These are phyloP conservation scores for Adela reaumurella DNA, from an alignment of 2,888 invertebrate species.

Conservation along the genomic window DNA sequence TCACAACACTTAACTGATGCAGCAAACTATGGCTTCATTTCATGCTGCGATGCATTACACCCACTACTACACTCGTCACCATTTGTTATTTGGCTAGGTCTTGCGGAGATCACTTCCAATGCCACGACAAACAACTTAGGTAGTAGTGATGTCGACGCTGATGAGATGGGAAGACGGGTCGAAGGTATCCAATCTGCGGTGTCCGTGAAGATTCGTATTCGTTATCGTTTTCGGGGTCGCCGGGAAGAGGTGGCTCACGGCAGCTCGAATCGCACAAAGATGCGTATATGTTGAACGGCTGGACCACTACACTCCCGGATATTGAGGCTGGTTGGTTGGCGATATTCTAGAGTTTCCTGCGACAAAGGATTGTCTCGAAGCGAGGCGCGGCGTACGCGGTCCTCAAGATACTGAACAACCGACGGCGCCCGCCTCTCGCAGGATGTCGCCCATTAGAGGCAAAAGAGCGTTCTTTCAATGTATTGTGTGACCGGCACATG, in stretches of 20 bases:
- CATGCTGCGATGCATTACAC: constrained; percentile 20
- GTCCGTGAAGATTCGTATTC: no score
- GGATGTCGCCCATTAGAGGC: constrained; percentile 46
- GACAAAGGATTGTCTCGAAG: constrained; percentile 12
- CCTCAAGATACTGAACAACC: constrained; percentile 33
- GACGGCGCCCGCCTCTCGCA: constrained; percentile 39
- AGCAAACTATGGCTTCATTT: constrained; percentile 2
- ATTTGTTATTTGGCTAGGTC: no score
- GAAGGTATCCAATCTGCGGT: no score
- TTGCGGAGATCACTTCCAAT: no score
- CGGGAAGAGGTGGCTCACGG: constrained; percentile 8
- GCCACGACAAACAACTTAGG: no score
- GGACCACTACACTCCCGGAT: neutral
- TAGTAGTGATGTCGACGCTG: no score
- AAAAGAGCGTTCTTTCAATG: constrained; percentile 47
- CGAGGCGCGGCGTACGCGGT: constrained; percentile 27
- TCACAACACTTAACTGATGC: neutral
- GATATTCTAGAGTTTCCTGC: neutral
- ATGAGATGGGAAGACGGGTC: no score
- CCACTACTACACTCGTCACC: constrained; percentile 25
- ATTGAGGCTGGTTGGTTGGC: neutral
- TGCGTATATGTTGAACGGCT: neutral
- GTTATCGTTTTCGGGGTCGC: constrained; percentile 25
- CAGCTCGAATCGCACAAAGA: no score
- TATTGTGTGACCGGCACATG: constrained; percentile 45